These are phyloP conservation scores for Lota lota DNA, from an alignment of 2,113 vertebrate genomes.

Conservation along the genomic window DNA sequence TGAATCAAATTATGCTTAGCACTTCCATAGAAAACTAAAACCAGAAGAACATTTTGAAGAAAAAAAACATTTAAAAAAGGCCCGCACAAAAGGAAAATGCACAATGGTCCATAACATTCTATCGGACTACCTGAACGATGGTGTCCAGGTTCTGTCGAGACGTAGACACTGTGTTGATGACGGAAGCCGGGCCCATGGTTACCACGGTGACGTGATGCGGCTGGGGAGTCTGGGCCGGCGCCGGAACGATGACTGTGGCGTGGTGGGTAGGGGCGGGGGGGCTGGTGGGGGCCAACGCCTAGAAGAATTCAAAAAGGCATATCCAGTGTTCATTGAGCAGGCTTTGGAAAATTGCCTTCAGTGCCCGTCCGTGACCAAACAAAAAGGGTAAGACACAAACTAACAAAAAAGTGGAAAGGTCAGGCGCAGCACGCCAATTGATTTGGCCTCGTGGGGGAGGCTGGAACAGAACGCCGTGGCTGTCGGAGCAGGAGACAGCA, in stretches of 20 bases:
- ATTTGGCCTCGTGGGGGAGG: too few relatives aligned
- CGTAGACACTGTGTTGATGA: slow-evolving; percentile 94
- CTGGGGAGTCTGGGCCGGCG: slow-evolving; percentile 76
- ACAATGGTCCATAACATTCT: not conserved
- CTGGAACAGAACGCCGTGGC: slow-evolving; percentile 41
- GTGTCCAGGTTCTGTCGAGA: slow-evolving; percentile 98
- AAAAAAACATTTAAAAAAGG: too few relatives aligned
- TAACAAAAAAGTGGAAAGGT: too few relatives aligned
- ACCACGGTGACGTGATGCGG: slow-evolving; percentile 96
- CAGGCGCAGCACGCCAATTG: not conserved
- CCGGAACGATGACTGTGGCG: slow-evolving; percentile 94
- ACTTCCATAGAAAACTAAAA: too few relatives aligned
- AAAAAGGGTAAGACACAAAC: not conserved
- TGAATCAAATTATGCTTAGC: too few relatives aligned
- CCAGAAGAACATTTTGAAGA: too few relatives aligned
- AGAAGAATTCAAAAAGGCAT: slow-evolving; percentile 5
- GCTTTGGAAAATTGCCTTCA: not conserved
- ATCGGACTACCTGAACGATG: slow-evolving; percentile 87
- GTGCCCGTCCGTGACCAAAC: not conserved
- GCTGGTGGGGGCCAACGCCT: slow-evolving; percentile 82
- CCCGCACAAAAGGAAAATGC: not conserved
- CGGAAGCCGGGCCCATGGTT: slow-evolving; percentile 91
- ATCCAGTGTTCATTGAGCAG: not conserved
- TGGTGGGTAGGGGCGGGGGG: slow-evolving; percentile 91
- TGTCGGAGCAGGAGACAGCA: slow-evolving; percentile 23